These are phyloP conservation scores for Odobenus rosmarus DNA, from an alignment of 2,113 vertebrate genomes.

Conservation along the genomic window DNA sequence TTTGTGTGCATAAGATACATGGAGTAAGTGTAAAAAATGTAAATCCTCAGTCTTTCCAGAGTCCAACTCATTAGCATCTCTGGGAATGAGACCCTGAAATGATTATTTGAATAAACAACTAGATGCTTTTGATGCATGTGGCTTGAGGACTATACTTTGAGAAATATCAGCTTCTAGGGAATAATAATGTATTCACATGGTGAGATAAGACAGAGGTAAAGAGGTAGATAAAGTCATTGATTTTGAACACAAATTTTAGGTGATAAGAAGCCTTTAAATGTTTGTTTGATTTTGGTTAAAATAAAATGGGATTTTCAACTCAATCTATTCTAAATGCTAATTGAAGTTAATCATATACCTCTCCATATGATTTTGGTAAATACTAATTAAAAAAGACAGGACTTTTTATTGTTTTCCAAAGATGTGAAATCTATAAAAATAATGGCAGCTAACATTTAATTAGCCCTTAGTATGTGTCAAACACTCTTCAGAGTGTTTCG, in stretches of 20 bases:
- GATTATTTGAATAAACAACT: background rate
- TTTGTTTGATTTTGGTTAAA: background rate
- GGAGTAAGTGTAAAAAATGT: background rate
- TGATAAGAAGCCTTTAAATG: background rate
- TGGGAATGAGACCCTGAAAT: background rate
- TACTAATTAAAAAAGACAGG: background rate
- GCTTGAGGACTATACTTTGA: background rate
- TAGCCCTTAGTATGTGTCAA: background rate
- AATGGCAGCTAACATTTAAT: background rate
- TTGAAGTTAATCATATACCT: background rate
- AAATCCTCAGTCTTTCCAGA: background rate
- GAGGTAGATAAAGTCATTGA: background rate
- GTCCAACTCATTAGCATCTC: background rate
- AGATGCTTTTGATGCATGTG: background rate
- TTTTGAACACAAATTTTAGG: background rate
- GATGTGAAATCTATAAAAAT: background rate
- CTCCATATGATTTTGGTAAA: background rate
- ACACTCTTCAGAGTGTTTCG: background rate
- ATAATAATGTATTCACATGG: background rate
- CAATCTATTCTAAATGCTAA: background rate
- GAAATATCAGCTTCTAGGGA: background rate
- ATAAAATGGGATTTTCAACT: background rate
- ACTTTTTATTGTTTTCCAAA: background rate
- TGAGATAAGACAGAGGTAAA: background rate
- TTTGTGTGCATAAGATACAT: background rate